Evolutionary conservation across 2,797 vertebrate species (phyloP), one percentile per base, ranked within the genome.

Genomic region (Holocentrus rufus): DNA sequence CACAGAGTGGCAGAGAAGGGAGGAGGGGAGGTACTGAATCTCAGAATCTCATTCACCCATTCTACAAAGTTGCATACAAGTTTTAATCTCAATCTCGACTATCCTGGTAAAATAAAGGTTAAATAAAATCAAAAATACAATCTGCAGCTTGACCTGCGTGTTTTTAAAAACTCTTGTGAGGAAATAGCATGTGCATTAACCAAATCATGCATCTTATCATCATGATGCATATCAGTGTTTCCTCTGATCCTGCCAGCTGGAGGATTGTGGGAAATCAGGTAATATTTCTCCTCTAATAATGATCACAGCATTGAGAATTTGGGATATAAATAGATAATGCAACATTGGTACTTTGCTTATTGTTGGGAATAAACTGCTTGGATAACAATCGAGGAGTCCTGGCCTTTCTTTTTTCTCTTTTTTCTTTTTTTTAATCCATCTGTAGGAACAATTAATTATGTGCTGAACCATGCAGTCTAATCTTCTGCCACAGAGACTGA

Each of bases 401-500:
- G 14, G 25, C 7, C 8, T 4, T 18, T 31, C 15, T 27, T 30
- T 20, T 13, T 25, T 15, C n/a, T 31, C 7, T 31, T 31, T 31
- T 31, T 31, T 31, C 7, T 31, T 31, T 31, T 31, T 31, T 31
- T n/a, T n/a, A n/a, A 31, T 31, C 18, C 7, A 6, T 30, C 27
- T 7, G 7, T 7, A 30, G 25, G 54, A 34, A 20, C 17, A 36
- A 58, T 10, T 31, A 31, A 8, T 34, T 58, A 36, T 20, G 31
- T 58, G 31, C 56, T 20, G 61, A 72, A 55, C 17, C 36, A 1
- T 22, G 44, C 46, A 1, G 36, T 23, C 4, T 36, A 63, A 42
- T 70, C 42, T 42, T 15, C 66, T 52, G 22, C 67, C 58, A 63
- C 44, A 69, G 59, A 74, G 18, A n/a, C 42, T 39, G 58, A 30